phyloP scores from a whole-genome alignment of 2,113 vertebrate species.

The Haplochromis vanheusdeni region DNA sequence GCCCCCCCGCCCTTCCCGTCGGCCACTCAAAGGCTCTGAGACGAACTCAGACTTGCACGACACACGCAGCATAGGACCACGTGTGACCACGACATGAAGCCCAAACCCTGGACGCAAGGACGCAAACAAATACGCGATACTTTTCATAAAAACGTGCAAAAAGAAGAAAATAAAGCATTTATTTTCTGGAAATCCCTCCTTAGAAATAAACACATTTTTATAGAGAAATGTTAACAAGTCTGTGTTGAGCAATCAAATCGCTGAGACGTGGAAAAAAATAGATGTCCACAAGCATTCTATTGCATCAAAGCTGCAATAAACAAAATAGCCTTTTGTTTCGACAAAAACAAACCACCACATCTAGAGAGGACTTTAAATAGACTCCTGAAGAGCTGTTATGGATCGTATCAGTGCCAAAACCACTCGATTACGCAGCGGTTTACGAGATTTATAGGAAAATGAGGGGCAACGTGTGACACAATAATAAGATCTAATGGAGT shows the following conservation, averaged over 20 bases:
- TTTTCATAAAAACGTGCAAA: neutral
- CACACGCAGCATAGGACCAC: neutral
- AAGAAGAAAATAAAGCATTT: neutral
- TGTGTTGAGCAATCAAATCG: conserved; percentile 36
- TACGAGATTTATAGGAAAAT: conserved; percentile 17
- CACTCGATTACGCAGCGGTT: conserved; percentile 15
- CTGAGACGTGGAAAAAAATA: neutral
- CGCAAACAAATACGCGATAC: neutral
- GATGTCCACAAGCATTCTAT: neutral
- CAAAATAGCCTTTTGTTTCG: conserved; percentile 38
- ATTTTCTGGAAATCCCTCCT: neutral
- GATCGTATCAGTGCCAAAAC: neutral
- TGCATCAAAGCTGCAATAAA: conserved; percentile 27
- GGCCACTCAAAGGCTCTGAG: conserved; percentile 57
- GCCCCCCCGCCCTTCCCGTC: neutral
- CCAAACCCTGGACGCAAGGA: neutral
- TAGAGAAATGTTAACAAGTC: conserved; percentile 15
- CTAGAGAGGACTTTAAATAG: conserved; percentile 20
- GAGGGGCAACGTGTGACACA: conserved; percentile 9
- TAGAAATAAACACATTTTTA: conserved; percentile 26
- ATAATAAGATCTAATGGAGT: conserved; percentile 7
- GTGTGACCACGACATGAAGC: neutral
- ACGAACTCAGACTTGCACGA: neutral
- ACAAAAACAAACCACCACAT: neutral
- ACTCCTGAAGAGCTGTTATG: conserved; percentile 15